Conservation (phyloP, 2,113 vertebrate genomes). For the Cichladusa arquata region DNA sequence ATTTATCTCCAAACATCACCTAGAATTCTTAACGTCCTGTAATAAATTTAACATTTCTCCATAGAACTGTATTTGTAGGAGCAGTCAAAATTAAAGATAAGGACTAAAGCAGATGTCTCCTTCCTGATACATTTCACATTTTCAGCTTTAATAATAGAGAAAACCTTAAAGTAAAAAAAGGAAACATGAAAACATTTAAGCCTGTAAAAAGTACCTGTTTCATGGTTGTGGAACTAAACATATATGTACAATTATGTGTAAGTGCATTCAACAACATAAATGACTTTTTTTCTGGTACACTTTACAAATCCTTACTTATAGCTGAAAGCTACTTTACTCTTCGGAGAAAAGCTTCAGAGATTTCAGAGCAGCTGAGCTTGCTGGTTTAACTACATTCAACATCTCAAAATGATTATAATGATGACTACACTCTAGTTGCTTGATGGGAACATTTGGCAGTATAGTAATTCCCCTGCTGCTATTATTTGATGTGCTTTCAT, state of each 20-base stretch:
- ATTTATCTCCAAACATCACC: neutral
- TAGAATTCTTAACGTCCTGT: neutral
- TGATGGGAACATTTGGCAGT: conserved; percentile 47
- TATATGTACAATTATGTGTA: neutral
- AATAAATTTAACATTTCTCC: neutral
- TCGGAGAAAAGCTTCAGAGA: conserved; percentile 11
- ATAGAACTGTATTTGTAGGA: neutral
- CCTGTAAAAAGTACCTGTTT: neutral
- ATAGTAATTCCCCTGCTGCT: conserved; percentile 43
- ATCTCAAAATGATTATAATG: conserved; percentile 33
- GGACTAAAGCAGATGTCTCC: fast-evolving
- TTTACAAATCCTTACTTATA: neutral
- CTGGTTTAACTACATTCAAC: conserved; percentile 24
- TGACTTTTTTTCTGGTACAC: neutral
- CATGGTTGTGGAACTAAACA: neutral
- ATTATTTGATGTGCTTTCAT: conserved; percentile 52
- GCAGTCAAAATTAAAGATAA: neutral
- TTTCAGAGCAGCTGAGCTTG: conserved; percentile 30
- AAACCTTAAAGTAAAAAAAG: neutral
- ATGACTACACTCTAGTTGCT: conserved; percentile 10
- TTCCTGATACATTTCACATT: neutral
- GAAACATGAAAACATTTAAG: neutral
- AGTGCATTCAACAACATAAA: neutral
- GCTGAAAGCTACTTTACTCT: neutral
- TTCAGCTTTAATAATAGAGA: neutral